phyloP scores from a whole-genome alignment of 2,888 invertebrate genomes.

The Phymatocera aterrima region DNA sequence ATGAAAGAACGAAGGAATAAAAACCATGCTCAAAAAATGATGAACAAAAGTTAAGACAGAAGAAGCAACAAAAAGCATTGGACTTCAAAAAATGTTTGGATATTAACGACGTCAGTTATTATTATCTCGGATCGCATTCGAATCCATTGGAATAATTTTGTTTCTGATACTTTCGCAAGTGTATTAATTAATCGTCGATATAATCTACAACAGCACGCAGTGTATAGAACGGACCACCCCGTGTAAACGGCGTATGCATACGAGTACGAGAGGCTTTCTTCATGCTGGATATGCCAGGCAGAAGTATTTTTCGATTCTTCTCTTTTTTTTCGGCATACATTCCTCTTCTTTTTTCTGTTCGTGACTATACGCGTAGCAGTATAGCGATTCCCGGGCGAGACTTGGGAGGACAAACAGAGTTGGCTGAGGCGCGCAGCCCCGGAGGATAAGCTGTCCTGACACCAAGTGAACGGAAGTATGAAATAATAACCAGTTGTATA shows the following conservation, averaged over 20 bases:
- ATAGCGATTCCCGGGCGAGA: slow-evolving; percentile 16
- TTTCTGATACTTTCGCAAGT: background rate
- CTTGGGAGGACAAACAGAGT: slow-evolving; percentile 30
- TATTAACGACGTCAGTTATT: background rate
- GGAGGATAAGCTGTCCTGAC: slow-evolving; percentile 61
- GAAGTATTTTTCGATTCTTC: background rate
- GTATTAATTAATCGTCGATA: background rate
- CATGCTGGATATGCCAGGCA: background rate
- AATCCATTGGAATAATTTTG: background rate
- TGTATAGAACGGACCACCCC: slow-evolving; percentile 26
- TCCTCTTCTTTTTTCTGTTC: background rate
- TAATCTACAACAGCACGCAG: background rate
- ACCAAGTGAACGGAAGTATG: slow-evolving; percentile 62
- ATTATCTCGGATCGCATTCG: background rate
- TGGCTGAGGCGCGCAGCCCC: slow-evolving; percentile 13
- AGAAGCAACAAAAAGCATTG: too few species aligned
- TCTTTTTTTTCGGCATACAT: background rate
- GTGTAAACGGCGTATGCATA: background rate
- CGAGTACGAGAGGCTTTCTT: background rate
- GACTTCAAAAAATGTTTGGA: background rate
- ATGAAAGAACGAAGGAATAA: too few species aligned
- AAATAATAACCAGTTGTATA: slow-evolving; percentile 67
- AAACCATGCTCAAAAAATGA: slow-evolving; percentile 24
- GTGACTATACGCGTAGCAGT: background rate
- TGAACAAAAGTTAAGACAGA: background rate